Evolutionary conservation across 2,888 invertebrate species (phyloP), one percentile per base, ranked within the genome.

Genomic region (Conistra vaccinii): DNA sequence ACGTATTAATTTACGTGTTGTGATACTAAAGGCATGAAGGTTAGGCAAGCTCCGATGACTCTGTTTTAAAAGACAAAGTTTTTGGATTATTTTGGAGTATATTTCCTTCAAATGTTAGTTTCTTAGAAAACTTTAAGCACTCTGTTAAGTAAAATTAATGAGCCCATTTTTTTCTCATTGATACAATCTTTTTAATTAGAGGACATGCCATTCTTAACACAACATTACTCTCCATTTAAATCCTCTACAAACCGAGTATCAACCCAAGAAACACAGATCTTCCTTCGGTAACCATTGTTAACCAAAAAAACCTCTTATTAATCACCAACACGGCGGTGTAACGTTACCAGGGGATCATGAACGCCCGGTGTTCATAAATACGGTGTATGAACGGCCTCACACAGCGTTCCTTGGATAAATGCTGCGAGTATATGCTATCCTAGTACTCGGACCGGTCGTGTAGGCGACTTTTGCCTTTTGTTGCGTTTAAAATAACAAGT

Each of bases 371-470:
- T 93, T 93, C 95, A 95, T 96, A 95, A 95, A 95, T 95, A 94
- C 93, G 91, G 90, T 90, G 92, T 93, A 94, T 93, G 94, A 92
- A 89, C 88, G 95, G 93, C 96, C 96, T 93, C 96, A 95, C 95
- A 95, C 95, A 89, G 92, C 91, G 95, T 87, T 89, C 89, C 91
- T 91, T 91, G 92, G 94, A 94, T 95, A 94, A 94, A 94, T 94
- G 81, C 82, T 81, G 69, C 66, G 32, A 75, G 85, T 76, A 76
- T 81, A 81, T 85, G 93, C 90, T 90, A 88, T 88, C 92, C 92
- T 91, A 92, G 91, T 93, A 89, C 87, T 81, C 89, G 89, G 89
- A 90, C 89, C 90, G 90, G 90, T 89, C 90, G 93, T 92, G 95
- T 94, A 91, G 95, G 94, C 89, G 94, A 89, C 86, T 87, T 87